Conservation (phyloP, 2,888 invertebrate genomes). For the Entomobrya multifasciata region DNA sequence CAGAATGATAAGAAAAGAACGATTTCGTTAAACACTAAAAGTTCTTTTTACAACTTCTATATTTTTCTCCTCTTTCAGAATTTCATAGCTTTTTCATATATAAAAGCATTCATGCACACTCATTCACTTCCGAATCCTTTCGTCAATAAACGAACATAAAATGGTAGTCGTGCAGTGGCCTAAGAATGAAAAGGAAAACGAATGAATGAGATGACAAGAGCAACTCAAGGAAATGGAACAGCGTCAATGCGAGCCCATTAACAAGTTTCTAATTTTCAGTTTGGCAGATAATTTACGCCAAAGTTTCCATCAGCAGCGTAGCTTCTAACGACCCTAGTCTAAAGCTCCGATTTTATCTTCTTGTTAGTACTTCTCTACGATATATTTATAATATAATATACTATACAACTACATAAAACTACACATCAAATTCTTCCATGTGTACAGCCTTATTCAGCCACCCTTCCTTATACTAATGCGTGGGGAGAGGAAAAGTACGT, state of each 20-base stretch:
- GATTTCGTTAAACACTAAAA: constrained; percentile 7
- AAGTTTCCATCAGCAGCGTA: constrained; percentile 79
- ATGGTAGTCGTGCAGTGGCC: too few species aligned
- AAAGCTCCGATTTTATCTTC: constrained; percentile 77
- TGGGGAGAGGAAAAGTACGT: constrained; percentile 35
- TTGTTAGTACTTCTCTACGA: constrained; percentile 66
- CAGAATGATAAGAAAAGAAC: too few species aligned
- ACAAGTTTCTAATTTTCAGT: constrained; percentile 80
- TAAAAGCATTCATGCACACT: not conserved
- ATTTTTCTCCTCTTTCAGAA: not conserved
- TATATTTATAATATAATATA: constrained; percentile 12
- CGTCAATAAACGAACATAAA: constrained; percentile 64
- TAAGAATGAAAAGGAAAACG: constrained; percentile 57
- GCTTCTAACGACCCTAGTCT: constrained; percentile 77
- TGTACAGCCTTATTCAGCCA: too few species aligned
- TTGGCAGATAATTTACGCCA: constrained; percentile 80
- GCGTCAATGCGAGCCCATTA: constrained; percentile 80
- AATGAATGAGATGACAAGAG: constrained; percentile 75
- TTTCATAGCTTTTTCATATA: not conserved
- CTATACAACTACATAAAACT: constrained; percentile 20
- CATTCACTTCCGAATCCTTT: constrained; percentile 57
- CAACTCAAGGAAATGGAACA: constrained; percentile 76
- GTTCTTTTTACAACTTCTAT: constrained; percentile 28
- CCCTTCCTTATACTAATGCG: not conserved
- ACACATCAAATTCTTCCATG: not conserved